These are phyloP conservation scores for Micromesistius poutassou DNA, from an alignment of 2,797 vertebrate species.

Conservation along the genomic window DNA sequence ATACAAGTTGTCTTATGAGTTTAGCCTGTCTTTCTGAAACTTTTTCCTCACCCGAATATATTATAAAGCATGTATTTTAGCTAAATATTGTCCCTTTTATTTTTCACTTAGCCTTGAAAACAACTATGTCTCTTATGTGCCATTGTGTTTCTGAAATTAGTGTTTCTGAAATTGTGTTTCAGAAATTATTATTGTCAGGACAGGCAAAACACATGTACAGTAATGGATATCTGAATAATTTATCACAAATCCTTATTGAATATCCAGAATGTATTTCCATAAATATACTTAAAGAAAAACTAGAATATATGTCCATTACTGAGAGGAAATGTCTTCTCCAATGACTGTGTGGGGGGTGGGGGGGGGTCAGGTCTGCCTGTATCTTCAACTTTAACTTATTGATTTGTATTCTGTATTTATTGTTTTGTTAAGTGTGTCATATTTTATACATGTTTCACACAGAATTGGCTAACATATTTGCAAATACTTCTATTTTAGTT, in stretches of 20 bases:
- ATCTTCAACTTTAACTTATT: slow-evolving; percentile 64
- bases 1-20: slow-evolving; percentile 61
- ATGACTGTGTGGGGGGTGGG: slow-evolving; percentile 16
- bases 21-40: slow-evolving; percentile 62
- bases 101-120: slow-evolving; percentile 59
- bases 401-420: slow-evolving; percentile 48
- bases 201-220: slow-evolving; percentile 42
- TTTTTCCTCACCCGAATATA: slow-evolving; percentile 49
- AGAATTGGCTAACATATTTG: slow-evolving; percentile 36
- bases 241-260: slow-evolving; percentile 33
- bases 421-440: slow-evolving; percentile 27
- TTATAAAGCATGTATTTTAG: slow-evolving; percentile 29
- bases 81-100: slow-evolving; percentile 22
- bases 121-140: slow-evolving; percentile 51
- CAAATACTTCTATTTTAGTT: slow-evolving; percentile 41
- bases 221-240: slow-evolving; percentile 39
- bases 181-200: slow-evolving; percentile 34
- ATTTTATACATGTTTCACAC: slow-evolving; percentile 40
- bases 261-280: slow-evolving; percentile 52
- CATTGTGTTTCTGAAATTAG: slow-evolving; percentile 45
- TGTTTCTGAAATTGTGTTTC: slow-evolving; percentile 8
- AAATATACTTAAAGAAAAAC: slow-evolving; percentile 14
- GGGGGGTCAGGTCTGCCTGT: slow-evolving; percentile 43
- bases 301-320: slow-evolving; percentile 32
- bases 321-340: slow-evolving; percentile 12